Conservation (phyloP, 1,140 invertebrate species). For the Glomeris maerens region DNA sequence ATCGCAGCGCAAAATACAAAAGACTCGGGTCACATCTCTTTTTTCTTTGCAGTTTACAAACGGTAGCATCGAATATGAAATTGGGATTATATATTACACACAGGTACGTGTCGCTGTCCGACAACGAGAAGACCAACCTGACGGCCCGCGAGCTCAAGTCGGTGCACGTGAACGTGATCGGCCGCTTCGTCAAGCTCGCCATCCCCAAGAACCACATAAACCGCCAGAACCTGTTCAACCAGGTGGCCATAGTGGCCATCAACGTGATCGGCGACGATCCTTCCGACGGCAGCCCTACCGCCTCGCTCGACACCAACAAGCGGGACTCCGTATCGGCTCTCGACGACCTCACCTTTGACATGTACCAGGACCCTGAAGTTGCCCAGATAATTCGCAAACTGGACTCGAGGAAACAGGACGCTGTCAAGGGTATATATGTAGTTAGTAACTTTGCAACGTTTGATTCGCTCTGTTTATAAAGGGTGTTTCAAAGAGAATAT, state of each 20-base stretch:
- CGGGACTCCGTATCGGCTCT: conserved; percentile 59
- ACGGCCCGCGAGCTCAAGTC: conserved; percentile 76
- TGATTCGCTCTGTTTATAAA: no score
- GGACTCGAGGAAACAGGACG: conserved; percentile 69
- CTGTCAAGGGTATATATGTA: no score
- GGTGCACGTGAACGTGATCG: conserved; percentile 60
- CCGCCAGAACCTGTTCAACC: conserved; percentile 57
- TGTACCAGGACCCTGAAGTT: conserved; percentile 91
- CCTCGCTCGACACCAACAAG: neutral
- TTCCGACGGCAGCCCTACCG: conserved; percentile 22
- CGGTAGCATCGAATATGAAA: no score
- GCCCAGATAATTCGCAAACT: conserved; percentile 72
- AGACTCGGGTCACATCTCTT: conserved; percentile 34
- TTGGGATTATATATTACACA: conserved; percentile 3
- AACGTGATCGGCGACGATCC: conserved; percentile 51
- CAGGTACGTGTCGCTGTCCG: conserved; percentile 61
- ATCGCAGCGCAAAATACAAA: conserved; percentile 33
- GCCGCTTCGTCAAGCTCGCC: conserved; percentile 65
- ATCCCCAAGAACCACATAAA: conserved; percentile 66
- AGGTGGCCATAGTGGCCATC: conserved; percentile 41
- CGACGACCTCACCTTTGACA: conserved; percentile 89
- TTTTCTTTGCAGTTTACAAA: no score
- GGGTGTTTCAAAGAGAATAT: no score
- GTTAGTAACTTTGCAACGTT: no score
- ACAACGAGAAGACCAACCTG: conserved; percentile 61